These are phyloP conservation scores for Crotophaga sulcirostris DNA, from an alignment of 2,113 vertebrate species.

Conservation along the genomic window DNA sequence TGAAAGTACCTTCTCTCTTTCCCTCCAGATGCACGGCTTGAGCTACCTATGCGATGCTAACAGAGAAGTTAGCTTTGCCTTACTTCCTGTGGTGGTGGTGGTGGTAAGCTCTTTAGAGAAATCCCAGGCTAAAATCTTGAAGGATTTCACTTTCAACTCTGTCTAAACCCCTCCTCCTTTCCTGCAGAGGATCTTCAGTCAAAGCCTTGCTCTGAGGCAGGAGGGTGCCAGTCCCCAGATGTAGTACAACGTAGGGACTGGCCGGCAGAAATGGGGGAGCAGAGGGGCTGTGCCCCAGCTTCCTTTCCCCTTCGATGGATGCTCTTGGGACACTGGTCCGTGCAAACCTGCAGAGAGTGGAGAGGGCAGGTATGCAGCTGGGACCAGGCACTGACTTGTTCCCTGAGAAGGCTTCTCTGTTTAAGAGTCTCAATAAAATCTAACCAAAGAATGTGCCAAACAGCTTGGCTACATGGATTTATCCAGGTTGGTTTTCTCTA, in stretches of 20 bases:
- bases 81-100: neutral
- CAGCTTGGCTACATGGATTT: neutral
- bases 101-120: neutral
- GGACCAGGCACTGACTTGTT: neutral
- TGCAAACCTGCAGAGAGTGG: neutral
- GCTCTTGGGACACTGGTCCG: neutral
- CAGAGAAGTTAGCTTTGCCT: neutral
- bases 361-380: neutral
- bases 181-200: fast-evolving
- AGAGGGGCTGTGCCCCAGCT: neutral
- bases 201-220: neutral
- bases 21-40: neutral
- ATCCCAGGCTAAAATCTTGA: neutral
- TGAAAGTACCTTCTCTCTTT: neutral
- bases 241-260: neutral
- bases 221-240: neutral
- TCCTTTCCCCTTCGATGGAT: neutral
- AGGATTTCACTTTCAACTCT: neutral
- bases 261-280: neutral
- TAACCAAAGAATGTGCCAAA: neutral
- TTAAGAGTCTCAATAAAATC: neutral
- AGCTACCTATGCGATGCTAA: neutral
- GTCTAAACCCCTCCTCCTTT: neutral
- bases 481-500: neutral
- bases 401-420: neutral